Conservation (phyloP, 2,113 vertebrate species). For the Cacatua alba region DNA sequence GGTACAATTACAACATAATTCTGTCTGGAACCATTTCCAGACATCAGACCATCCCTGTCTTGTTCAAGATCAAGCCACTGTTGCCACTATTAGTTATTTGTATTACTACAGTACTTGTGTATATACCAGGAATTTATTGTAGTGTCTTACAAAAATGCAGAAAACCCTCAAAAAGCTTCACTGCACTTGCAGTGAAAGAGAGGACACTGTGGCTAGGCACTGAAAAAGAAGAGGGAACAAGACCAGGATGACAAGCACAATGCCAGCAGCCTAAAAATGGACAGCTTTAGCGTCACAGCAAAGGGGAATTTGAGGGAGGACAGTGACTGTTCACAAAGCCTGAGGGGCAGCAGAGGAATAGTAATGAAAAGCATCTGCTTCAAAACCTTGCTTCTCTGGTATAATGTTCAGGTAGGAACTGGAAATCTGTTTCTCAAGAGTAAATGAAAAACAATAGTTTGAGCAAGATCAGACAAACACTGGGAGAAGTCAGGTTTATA, state of each 20-base stretch:
- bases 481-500: neutral
- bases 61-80: neutral
- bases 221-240: neutral
- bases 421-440: neutral
- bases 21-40: neutral
- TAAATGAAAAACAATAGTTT: neutral
- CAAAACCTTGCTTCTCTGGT: neutral
- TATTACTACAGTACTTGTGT: neutral
- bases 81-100: neutral
- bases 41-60: neutral
- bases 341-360: neutral
- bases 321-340: neutral
- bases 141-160: neutral
- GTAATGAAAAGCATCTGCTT: neutral
- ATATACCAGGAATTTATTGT: neutral
- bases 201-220: neutral
- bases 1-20: neutral
- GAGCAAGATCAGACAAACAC: neutral
- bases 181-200: neutral
- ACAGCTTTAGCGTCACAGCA: neutral
- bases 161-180: neutral
- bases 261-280: neutral
- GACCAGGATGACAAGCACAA: neutral
- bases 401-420: neutral
- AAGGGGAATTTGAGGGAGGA: neutral